Percentiles rank a stretch among this genome's conserved stretches.
Conservation (phyloP, 2,113 vertebrate species). For the Grallaria varia region DNA sequence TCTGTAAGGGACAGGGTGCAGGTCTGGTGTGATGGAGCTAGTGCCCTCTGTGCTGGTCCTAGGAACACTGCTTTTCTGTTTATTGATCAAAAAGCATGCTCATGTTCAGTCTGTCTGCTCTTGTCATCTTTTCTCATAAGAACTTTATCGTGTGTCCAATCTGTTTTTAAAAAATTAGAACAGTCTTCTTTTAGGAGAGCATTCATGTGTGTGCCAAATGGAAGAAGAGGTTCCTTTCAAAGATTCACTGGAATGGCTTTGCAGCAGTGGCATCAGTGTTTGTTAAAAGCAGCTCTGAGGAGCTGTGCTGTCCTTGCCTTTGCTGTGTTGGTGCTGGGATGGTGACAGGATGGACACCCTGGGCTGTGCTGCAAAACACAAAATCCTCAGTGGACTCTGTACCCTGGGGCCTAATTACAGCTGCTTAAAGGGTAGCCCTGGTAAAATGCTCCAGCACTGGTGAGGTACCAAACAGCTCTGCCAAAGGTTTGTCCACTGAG, state of each 20-base stretch:
- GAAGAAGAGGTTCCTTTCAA: not conserved
- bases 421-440: not conserved
- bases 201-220: not conserved
- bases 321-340: fast-evolving
- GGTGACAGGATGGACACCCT: fast-evolving
- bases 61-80: not conserved
- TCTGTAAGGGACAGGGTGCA: not conserved
- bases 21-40: not conserved
- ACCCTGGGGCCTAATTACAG: not conserved
- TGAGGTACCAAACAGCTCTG: not conserved
- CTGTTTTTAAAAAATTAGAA: not conserved
- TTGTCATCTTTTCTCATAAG: not conserved
- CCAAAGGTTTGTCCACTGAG: not conserved
- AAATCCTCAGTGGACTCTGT: not conserved
- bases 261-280: not conserved
- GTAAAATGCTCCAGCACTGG: not conserved
- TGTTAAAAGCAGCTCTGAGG: not conserved
- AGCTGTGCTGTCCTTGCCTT: not conserved
- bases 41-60: not conserved
- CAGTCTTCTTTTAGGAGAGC: not conserved
- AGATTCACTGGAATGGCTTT: not conserved
- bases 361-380: not conserved
- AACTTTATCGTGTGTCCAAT: not conserved
- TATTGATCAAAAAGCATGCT: not conserved
- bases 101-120: not conserved